These are phyloP conservation scores for Heterotis niloticus DNA, from an alignment of 2,113 vertebrate genomes.

Conservation along the genomic window DNA sequence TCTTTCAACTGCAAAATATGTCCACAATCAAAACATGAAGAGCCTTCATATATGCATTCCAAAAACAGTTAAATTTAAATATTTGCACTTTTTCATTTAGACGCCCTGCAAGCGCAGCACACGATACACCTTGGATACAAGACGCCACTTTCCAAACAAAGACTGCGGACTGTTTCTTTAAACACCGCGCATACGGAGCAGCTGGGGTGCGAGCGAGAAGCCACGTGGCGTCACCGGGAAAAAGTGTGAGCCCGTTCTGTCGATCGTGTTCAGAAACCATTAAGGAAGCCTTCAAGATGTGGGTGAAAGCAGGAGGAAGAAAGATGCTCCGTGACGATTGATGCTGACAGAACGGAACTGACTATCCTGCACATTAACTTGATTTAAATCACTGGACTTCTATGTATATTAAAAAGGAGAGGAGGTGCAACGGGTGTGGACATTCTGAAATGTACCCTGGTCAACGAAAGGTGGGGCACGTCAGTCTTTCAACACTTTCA, in stretches of 20 bases:
- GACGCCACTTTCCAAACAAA: neutral
- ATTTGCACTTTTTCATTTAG: neutral
- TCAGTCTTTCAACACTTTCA: constrained; percentile 3
- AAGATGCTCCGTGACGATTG: neutral
- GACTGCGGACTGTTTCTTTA: neutral
- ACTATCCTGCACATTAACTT: too few relatives aligned
- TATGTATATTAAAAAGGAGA: neutral
- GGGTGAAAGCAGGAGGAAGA: neutral
- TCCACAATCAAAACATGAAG: too few relatives aligned
- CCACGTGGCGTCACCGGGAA: too few relatives aligned
- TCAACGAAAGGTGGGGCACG: constrained; percentile 31
- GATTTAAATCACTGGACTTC: neutral
- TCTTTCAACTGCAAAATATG: neutral
- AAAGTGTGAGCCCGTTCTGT: too few relatives aligned
- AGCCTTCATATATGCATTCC: neutral
- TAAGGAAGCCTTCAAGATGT: neutral
- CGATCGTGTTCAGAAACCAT: too few relatives aligned
- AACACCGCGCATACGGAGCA: neutral
- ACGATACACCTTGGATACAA: neutral
- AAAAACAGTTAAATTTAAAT: neutral
- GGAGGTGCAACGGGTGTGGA: neutral
- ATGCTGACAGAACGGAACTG: neutral
- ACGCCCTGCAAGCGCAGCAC: neutral
- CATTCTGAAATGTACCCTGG: neutral
- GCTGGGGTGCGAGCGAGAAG: neutral